Evolutionary conservation across 2,113 vertebrate genomes (phyloP).

Genomic region (Corythaeola cristata): DNA sequence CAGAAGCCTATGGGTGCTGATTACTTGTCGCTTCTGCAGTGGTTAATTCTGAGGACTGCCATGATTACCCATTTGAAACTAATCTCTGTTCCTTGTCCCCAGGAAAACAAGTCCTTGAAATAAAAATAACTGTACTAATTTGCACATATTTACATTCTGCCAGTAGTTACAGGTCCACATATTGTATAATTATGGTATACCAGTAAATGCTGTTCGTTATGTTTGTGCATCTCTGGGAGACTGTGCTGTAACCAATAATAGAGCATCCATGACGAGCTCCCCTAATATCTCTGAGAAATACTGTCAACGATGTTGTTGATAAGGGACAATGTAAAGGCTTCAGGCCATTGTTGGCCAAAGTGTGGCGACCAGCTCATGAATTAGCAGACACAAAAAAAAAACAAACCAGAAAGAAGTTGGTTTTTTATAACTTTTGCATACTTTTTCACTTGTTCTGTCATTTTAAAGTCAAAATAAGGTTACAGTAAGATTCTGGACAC

Average conservation of each 20-base stretch:
- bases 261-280: accelerated
- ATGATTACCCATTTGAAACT: background rate
- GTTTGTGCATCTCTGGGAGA: background rate
- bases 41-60: background rate
- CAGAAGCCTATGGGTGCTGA: background rate
- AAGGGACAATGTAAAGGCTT: accelerated
- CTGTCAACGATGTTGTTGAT: accelerated
- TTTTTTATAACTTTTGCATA: background rate
- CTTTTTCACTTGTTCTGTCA: background rate
- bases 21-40: background rate
- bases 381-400: background rate
- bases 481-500: background rate
- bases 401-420: no score
- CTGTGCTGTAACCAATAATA: background rate
- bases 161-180: background rate
- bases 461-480: background rate
- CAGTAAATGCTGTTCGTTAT: background rate
- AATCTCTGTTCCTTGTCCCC: background rate
- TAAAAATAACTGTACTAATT: background rate
- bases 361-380: no score
- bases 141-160: background rate
- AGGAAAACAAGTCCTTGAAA: background rate
- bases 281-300: accelerated
- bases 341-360: accelerated
- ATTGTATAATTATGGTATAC: background rate